Percentiles rank a stretch among this genome's conserved stretches.
Conservation (phyloP, 2,888 invertebrate genomes). For the Molanna angustata region DNA sequence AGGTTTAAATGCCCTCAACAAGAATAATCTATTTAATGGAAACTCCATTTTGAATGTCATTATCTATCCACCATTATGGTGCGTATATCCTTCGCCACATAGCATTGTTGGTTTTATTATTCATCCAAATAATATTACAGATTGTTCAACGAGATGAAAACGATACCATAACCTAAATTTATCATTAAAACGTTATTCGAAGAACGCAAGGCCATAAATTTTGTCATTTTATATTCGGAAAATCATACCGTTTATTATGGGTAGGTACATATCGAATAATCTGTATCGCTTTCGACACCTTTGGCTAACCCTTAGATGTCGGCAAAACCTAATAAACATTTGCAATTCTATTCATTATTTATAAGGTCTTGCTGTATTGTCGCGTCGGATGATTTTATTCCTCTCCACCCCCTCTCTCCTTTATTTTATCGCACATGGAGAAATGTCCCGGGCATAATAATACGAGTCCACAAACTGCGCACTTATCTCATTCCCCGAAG, state of each 20-base stretch:
- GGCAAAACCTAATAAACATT: slow-evolving; percentile 27
- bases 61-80: too few relatives aligned
- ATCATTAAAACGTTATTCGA: background rate
- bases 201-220: background rate
- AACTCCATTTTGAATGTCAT: too few relatives aligned
- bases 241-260: too few relatives aligned
- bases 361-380: slow-evolving; percentile 24
- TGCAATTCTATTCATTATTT: slow-evolving; percentile 32
- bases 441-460: slow-evolving; percentile 25
- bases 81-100: too few relatives aligned
- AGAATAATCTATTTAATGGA: too few relatives aligned
- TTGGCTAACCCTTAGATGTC: slow-evolving; percentile 19
- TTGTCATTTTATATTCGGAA: background rate
- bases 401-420: too few relatives aligned
- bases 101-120: too few relatives aligned
- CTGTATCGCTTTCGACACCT: too few relatives aligned
- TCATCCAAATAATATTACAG: too few relatives aligned
- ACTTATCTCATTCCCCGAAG: slow-evolving; percentile 27
- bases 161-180: background rate
- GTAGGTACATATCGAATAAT: too few relatives aligned
- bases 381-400: slow-evolving; percentile 28
- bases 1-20: too few relatives aligned
- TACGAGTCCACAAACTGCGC: slow-evolving; percentile 26
- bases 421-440: slow-evolving; percentile 27
- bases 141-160: background rate